phyloP scores from a whole-genome alignment of 1,140 invertebrate genomes.

The Papilio polyxenes region DNA sequence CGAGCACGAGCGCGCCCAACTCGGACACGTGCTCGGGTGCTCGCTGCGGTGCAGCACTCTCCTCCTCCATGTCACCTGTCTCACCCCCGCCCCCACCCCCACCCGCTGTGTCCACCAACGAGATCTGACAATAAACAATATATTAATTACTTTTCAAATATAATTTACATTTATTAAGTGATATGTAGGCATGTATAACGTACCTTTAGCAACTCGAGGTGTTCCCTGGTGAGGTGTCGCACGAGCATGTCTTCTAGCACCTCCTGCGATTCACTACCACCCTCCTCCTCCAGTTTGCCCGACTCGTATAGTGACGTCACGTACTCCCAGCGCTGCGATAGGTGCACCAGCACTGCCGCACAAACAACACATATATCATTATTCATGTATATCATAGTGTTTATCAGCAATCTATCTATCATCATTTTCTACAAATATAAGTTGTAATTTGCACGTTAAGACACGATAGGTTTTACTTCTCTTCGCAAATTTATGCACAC shows the following conservation, averaged over 20 bases:
- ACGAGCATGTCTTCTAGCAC: conserved; percentile 94
- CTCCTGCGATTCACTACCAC: conserved; percentile 91
- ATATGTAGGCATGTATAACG: conserved; percentile 14
- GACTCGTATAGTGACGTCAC: conserved; percentile 88
- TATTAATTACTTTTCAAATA: no score
- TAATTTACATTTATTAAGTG: not conserved
- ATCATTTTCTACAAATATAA: no score
- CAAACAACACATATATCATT: conserved; percentile 26
- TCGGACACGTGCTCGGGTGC: conserved; percentile 87
- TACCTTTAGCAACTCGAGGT: conserved; percentile 91
- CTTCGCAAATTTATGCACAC: not conserved
- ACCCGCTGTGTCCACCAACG: conserved; percentile 78
- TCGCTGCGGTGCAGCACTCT: conserved; percentile 81
- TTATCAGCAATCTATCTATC: no score
- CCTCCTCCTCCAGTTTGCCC: conserved; percentile 89
- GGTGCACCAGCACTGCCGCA: conserved; percentile 85
- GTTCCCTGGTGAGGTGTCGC: conserved; percentile 92
- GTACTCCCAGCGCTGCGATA: conserved; percentile 90
- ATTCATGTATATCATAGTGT: not conserved
- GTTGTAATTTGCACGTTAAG: no score
- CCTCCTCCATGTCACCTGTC: conserved; percentile 67
- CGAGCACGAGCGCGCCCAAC: conserved; percentile 82
- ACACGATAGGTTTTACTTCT: not conserved
- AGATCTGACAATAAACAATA: conserved; percentile 53
- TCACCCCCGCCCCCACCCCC: conserved; percentile 77